phyloP scores from a whole-genome alignment of 2,888 invertebrate genomes.

The Drosophila anceps region DNA sequence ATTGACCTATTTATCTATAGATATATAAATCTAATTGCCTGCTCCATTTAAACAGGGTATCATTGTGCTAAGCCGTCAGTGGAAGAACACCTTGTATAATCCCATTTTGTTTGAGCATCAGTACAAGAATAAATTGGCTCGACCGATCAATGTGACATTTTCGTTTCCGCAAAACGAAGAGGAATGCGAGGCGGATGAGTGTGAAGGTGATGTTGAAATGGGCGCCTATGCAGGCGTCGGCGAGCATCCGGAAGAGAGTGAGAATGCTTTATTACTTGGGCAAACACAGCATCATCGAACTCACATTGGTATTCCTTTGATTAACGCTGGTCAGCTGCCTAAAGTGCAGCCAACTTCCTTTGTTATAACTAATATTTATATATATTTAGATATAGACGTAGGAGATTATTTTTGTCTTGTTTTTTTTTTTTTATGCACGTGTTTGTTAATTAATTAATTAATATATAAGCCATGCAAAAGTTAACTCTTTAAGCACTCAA shows the following conservation, averaged over 20 bases:
- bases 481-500: slow-evolving; percentile 15
- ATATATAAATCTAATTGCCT: background rate
- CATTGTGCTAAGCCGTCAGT: slow-evolving; percentile 97
- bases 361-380: slow-evolving; percentile 67
- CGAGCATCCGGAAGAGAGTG: slow-evolving; percentile 85
- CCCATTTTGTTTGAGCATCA: slow-evolving; percentile 95
- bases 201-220: slow-evolving; percentile 84
- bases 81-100: slow-evolving; percentile 98
- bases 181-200: slow-evolving; percentile 85
- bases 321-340: slow-evolving; percentile 80
- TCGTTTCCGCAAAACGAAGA: slow-evolving; percentile 93
- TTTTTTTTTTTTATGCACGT: slow-evolving; percentile 52
- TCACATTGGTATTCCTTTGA: slow-evolving; percentile 86
- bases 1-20: background rate
- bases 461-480: slow-evolving; percentile 22
- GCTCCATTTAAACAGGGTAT: slow-evolving; percentile 89
- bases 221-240: slow-evolving; percentile 82
- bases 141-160: slow-evolving; percentile 95
- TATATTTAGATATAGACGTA: slow-evolving; percentile 26
- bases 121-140: slow-evolving; percentile 92
- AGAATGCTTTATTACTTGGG: slow-evolving; percentile 86
- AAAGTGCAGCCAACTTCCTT: slow-evolving; percentile 56
- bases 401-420: slow-evolving; percentile 9
- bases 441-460: slow-evolving; percentile 25
- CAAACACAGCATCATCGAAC: slow-evolving; percentile 85